Conservation (phyloP, 2,888 invertebrate genomes). For the Nephrotoma appendiculata region DNA sequence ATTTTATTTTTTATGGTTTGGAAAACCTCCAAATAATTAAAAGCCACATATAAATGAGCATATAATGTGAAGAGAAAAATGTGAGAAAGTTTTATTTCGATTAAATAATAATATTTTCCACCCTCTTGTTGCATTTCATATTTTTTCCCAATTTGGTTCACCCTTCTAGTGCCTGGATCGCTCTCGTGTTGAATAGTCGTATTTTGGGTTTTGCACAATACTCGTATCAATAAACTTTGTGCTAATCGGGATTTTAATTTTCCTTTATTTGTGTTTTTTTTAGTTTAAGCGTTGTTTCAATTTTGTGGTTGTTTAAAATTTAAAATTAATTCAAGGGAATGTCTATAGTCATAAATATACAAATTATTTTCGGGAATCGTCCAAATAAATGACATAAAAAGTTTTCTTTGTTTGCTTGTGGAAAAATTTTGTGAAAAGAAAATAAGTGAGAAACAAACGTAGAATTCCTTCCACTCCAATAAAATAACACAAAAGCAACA, state of each 20-base stretch:
- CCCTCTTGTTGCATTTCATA: background rate
- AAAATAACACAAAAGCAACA: background rate
- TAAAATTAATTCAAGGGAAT: background rate
- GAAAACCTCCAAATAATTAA: background rate
- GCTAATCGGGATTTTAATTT: background rate
- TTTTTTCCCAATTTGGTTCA: background rate
- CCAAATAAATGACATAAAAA: background rate
- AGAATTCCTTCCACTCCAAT: background rate
- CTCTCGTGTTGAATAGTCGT: background rate
- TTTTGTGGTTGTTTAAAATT: background rate
- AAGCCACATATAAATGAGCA: background rate
- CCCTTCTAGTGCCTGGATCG: background rate
- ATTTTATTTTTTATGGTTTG: background rate
- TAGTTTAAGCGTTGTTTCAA: background rate
- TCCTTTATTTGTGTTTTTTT: background rate
- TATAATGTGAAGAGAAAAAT: background rate
- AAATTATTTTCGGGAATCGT: background rate
- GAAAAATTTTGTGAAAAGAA: background rate
- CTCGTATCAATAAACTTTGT: background rate
- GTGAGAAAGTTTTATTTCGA: background rate
- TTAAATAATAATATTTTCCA: background rate
- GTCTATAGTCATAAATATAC: background rate
- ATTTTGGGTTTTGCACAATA: background rate
- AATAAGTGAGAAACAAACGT: background rate
- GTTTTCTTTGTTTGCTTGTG: background rate